Conservation (phyloP, 2,888 invertebrate genomes). For the Stenodema calcarata region DNA sequence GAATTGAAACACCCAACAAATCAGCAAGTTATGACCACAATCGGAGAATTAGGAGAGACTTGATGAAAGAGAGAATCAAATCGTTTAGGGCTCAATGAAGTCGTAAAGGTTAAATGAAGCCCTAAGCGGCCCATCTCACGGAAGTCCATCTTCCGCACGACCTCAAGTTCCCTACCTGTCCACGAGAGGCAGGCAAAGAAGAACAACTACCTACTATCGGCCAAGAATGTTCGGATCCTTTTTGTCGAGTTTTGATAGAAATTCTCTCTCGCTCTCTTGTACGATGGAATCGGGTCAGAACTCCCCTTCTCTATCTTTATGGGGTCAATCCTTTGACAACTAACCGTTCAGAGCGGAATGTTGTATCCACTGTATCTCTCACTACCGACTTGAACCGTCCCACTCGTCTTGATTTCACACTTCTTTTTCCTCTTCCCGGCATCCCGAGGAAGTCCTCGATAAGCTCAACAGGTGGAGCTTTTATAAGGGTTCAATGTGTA, state of each 20-base stretch:
- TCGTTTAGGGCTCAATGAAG: neutral
- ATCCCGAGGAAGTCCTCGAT: neutral
- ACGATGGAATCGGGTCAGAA: neutral
- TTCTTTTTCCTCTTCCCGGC: neutral
- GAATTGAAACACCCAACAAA: neutral
- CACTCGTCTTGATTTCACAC: conserved; percentile 35
- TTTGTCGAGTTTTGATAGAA: neutral
- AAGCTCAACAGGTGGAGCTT: neutral
- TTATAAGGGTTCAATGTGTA: neutral
- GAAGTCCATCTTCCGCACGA: neutral
- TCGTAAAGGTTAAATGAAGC: neutral
- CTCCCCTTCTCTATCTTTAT: neutral
- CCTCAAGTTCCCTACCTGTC: neutral
- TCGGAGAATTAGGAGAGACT: neutral
- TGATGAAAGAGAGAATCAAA: neutral
- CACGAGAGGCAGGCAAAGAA: neutral
- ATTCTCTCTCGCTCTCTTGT: neutral
- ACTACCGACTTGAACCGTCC: neutral
- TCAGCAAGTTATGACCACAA: neutral
- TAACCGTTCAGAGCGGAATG: conserved; percentile 6
- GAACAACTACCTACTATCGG: neutral
- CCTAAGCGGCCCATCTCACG: neutral
- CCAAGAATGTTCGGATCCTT: neutral
- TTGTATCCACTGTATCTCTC: neutral
- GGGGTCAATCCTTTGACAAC: conserved; percentile 17